These are phyloP conservation scores for Saimiri boliviensis DNA, from an alignment of 2,113 vertebrate species.

Conservation along the genomic window DNA sequence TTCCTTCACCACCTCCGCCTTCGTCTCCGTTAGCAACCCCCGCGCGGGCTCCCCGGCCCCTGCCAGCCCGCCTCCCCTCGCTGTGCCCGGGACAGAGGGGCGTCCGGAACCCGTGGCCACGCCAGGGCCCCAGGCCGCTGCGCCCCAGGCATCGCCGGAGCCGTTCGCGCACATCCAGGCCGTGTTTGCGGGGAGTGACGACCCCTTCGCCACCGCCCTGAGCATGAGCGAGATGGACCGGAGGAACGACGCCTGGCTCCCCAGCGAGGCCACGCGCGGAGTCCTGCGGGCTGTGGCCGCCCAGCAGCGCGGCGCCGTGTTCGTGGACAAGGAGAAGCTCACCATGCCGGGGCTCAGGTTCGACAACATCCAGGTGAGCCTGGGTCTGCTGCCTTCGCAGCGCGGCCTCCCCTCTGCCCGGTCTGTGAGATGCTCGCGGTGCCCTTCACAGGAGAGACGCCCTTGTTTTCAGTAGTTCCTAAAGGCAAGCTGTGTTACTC, in stretches of 20 bases:
- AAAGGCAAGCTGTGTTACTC: neutral
- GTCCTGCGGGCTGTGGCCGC: slow-evolving; percentile 91
- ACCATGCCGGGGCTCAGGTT: slow-evolving; percentile 99
- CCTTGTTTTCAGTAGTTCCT: neutral
- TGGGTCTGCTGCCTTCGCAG: neutral
- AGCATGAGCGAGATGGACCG: slow-evolving; percentile 96
- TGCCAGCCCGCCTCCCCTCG: slow-evolving; percentile 84
- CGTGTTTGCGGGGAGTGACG: slow-evolving; percentile 94
- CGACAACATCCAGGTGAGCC: slow-evolving; percentile 95
- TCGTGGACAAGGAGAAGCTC: slow-evolving; percentile 91
- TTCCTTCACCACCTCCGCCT: slow-evolving; percentile 94
- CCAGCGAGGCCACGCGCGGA: slow-evolving; percentile 91
- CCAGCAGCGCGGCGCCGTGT: slow-evolving; percentile 89
- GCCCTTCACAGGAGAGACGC: neutral
- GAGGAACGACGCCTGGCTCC: slow-evolving; percentile 97
- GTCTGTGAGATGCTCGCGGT: neutral
- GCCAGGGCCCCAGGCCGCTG: too few relatives aligned
- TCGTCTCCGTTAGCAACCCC: slow-evolving; percentile 97
- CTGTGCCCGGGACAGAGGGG: neutral
- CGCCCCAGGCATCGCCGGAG: slow-evolving; percentile 75
- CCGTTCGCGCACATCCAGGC: slow-evolving; percentile 93
- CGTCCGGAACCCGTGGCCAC: too few relatives aligned
- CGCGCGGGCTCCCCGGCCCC: slow-evolving; percentile 85
- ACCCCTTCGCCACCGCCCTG: slow-evolving; percentile 95
- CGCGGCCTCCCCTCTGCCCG: neutral